Evolutionary conservation across 2,888 invertebrate genomes (phyloP).

Genomic region (Furcula furcula): DNA sequence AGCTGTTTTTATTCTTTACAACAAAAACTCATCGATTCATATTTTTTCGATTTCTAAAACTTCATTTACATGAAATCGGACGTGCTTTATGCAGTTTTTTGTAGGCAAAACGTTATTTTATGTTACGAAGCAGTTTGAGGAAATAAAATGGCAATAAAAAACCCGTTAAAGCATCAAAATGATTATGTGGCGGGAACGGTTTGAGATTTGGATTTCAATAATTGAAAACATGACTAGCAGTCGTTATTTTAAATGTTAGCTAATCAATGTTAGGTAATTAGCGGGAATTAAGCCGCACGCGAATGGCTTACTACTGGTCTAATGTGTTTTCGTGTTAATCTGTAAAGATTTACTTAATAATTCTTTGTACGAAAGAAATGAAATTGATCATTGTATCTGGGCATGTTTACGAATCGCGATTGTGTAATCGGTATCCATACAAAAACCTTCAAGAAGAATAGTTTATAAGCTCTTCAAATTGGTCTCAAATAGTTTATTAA

Average conservation of each 20-base stretch:
- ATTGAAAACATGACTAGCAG: neutral
- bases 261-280: neutral
- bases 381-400: too few relatives aligned
- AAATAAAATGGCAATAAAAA: neutral
- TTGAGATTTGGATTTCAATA: neutral
- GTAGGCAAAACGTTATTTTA: neutral
- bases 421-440: too few relatives aligned
- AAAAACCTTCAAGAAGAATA: too few relatives aligned
- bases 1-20: neutral
- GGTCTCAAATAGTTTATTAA: too few relatives aligned
- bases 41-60: neutral
- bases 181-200: neutral
- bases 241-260: neutral
- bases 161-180: neutral
- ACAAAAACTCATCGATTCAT: neutral
- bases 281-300: too few relatives aligned
- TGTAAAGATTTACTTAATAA: too few relatives aligned
- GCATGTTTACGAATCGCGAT: too few relatives aligned
- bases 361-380: too few relatives aligned
- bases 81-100: neutral
- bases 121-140: neutral
- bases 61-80: neutral
- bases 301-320: too few relatives aligned
- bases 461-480: too few relatives aligned
- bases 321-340: too few relatives aligned